Evolutionary conservation across 2,113 vertebrate genomes (phyloP).

Genomic region (Setophaga coronata): DNA sequence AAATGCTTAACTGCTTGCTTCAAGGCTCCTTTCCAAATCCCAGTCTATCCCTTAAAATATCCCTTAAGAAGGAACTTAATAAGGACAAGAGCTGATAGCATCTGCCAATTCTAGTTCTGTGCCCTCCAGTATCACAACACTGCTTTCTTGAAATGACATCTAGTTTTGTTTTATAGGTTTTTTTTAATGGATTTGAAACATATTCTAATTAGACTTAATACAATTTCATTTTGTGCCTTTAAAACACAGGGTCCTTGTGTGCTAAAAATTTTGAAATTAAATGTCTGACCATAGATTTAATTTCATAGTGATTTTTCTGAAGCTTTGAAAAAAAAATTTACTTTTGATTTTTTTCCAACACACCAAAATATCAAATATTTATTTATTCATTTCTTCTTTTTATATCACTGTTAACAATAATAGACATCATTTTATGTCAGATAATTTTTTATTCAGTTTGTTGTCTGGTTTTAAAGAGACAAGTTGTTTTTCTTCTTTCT

Average conservation of each 20-base stretch:
- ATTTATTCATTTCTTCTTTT: constrained; percentile 24
- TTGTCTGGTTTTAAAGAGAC: constrained; percentile 32
- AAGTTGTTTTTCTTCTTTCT: constrained; percentile 24
- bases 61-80: background rate
- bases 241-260: background rate
- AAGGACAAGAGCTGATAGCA: background rate
- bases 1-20: background rate
- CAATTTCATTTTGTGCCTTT: background rate
- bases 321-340: background rate
- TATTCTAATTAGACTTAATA: background rate
- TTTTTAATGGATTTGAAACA: background rate
- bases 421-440: constrained; percentile 16
- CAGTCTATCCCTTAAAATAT: background rate
- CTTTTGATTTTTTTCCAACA: background rate
- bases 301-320: background rate
- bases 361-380: background rate
- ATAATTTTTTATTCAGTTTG: constrained; percentile 54
- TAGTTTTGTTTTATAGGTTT: background rate
- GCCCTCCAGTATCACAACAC: background rate
- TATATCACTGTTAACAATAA: constrained; percentile 46
- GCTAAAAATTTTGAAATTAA: background rate
- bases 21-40: background rate
- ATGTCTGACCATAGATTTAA: background rate
- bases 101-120: background rate
- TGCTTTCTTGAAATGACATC: background rate